Percentiles rank a stretch among this genome's conserved stretches.
phyloP scores from a whole-genome alignment of 1,140 invertebrate genomes.

The Alviniconcha marisindica region DNA sequence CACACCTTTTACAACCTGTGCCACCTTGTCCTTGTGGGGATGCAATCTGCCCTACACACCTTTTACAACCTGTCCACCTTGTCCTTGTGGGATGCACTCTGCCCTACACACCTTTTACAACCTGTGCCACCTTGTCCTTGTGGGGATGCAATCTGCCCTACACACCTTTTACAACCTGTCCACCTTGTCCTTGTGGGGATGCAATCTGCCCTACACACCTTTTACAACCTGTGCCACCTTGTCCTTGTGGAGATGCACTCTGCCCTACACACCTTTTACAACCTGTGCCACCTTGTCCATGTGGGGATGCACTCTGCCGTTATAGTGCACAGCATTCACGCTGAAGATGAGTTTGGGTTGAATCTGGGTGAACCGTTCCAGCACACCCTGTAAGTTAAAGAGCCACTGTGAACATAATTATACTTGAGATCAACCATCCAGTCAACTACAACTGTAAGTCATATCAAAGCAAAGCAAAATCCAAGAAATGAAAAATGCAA shows the following conservation, averaged over 20 bases:
- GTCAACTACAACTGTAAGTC: no score
- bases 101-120: no score
- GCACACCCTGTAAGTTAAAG: constrained; percentile 77
- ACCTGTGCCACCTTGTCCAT: constrained; percentile 78
- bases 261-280: constrained; percentile 67
- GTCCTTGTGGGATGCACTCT: no score
- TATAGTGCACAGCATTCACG: constrained; percentile 79
- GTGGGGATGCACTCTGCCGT: constrained; percentile 79
- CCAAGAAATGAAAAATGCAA: no score
- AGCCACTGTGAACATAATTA: no score
- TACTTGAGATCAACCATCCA: no score
- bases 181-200: constrained; percentile 58
- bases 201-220: constrained; percentile 79
- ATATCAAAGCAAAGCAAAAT: no score
- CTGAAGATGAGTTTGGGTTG: constrained; percentile 79
- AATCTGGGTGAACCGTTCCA: constrained; percentile 78
- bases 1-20: constrained; percentile 75
- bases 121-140: no score
- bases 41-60: constrained; percentile 80
- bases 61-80: no score
- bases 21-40: constrained; percentile 77
- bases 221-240: no score
- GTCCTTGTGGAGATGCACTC: neutral
- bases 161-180: no score
- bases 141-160: neutral